phyloP scores from a whole-genome alignment of 2,888 invertebrate species.

The Venustoraphidia nigricollis region DNA sequence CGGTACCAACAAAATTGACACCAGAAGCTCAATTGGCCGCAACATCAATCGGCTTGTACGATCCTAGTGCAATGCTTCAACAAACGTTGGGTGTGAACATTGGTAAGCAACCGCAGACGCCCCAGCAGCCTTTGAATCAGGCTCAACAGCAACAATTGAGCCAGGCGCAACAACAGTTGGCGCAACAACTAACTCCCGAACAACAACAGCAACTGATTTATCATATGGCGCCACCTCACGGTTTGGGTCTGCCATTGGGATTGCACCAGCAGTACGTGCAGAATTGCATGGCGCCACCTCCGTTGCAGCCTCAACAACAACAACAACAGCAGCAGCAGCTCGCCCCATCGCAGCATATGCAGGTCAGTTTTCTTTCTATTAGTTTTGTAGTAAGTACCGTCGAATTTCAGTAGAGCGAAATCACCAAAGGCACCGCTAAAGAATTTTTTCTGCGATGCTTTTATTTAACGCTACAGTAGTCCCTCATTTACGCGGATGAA shows the following conservation, averaged over 20 bases:
- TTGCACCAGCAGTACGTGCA: slow-evolving; percentile 19
- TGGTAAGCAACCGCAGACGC: slow-evolving; percentile 18
- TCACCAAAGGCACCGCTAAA: too few species aligned
- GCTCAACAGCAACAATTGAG: slow-evolving; percentile 36
- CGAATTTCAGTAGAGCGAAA: too few species aligned
- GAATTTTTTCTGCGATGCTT: too few species aligned
- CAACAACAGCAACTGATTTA: slow-evolving; percentile 30
- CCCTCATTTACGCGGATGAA: too few species aligned
- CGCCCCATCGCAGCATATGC: slow-evolving; percentile 20
- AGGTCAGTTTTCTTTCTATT: slow-evolving; percentile 13
- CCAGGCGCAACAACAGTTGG: slow-evolving; percentile 26
- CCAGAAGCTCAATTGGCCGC: slow-evolving; percentile 37
- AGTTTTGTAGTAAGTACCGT: too few species aligned
- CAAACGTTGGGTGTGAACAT: slow-evolving; percentile 2
- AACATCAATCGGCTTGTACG: slow-evolving; percentile 27
- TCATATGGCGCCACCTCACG: slow-evolving; percentile 17
- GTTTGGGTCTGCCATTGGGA: background rate
- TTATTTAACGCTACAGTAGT: too few species aligned
- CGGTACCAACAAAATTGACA: slow-evolving; percentile 42
- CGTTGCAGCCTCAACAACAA: slow-evolving; percentile 47
- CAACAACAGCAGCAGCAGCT: slow-evolving; percentile 37
- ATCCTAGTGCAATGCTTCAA: slow-evolving; percentile 10
- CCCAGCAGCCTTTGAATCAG: slow-evolving; percentile 26
- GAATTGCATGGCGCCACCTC: slow-evolving; percentile 29
- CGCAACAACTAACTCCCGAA: slow-evolving; percentile 31